phyloP scores from a whole-genome alignment of 2,888 invertebrate genomes.

The Ophonus ardosiacus region DNA sequence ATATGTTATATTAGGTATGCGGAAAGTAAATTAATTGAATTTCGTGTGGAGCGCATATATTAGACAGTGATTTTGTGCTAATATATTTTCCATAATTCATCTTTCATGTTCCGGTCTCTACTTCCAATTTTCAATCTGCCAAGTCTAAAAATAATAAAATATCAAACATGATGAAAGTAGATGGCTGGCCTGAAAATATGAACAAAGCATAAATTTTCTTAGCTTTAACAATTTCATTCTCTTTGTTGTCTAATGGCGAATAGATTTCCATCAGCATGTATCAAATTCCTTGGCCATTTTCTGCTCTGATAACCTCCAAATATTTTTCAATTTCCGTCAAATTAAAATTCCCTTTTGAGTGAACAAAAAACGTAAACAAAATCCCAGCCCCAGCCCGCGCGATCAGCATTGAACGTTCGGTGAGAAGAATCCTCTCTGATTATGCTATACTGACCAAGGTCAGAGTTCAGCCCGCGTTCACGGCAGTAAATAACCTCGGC shows the following conservation, averaged over 20 bases:
- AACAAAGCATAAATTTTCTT: neutral
- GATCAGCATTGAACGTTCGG: constrained; percentile 39
- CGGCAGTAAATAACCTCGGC: constrained; percentile 62
- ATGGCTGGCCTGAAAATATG: neutral
- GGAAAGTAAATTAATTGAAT: no score
- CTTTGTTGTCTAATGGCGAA: neutral
- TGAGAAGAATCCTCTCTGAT: constrained; percentile 56
- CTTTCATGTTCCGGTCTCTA: no score
- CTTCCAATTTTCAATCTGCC: no score
- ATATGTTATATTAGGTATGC: no score
- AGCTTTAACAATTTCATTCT: neutral
- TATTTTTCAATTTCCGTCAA: constrained; percentile 40
- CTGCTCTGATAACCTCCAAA: constrained; percentile 12
- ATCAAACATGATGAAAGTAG: no score
- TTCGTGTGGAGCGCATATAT: no score
- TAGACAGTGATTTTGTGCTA: no score
- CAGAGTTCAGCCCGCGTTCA: constrained; percentile 57
- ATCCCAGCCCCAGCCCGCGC: neutral
- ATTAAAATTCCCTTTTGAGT: constrained; percentile 37
- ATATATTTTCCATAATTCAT: no score
- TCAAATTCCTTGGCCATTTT: constrained; percentile 12
- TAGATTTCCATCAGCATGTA: neutral
- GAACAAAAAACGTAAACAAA: constrained; percentile 34
- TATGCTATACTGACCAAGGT: constrained; percentile 63
- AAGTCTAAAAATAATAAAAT: no score